Evolutionary conservation across 2,113 vertebrate genomes (phyloP).

Genomic region (Telmatochromis bifrenatus): DNA sequence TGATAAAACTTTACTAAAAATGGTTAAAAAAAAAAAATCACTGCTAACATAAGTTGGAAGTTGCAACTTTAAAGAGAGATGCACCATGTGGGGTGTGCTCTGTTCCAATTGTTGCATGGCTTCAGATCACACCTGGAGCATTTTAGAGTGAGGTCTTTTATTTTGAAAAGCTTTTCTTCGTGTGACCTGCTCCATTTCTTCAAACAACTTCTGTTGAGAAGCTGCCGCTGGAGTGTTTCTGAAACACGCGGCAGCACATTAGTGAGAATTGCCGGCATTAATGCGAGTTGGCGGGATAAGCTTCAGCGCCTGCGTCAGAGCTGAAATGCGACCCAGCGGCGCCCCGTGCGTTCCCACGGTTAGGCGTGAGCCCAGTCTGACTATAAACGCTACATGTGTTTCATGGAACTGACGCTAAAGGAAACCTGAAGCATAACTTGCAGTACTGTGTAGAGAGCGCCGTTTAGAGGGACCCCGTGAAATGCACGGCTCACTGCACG

Average conservation of each 20-base stretch:
- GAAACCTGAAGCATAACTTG: neutral
- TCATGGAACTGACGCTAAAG: neutral
- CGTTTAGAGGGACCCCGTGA: neutral
- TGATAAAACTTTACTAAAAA: neutral
- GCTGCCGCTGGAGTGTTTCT: neutral
- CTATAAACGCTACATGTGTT: neutral
- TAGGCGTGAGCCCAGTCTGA: neutral
- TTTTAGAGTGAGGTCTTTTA: neutral
- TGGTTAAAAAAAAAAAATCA: neutral
- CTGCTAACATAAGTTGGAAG: neutral
- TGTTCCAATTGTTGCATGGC: neutral
- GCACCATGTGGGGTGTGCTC: neutral
- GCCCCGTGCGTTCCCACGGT: accelerated
- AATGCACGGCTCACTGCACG: neutral
- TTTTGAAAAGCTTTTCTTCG: accelerated
- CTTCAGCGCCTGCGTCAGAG: neutral
- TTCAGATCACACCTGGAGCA: neutral
- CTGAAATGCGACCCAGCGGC: neutral
- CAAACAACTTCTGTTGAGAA: neutral
- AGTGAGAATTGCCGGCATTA: accelerated
- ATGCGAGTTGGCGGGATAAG: neutral
- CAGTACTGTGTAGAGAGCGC: too few species aligned
- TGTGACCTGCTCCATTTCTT: neutral
- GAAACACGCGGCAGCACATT: neutral
- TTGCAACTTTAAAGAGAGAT: neutral